Evolutionary conservation across 1,140 invertebrate genomes (phyloP).

Genomic region (Sarcophaga bullata): DNA sequence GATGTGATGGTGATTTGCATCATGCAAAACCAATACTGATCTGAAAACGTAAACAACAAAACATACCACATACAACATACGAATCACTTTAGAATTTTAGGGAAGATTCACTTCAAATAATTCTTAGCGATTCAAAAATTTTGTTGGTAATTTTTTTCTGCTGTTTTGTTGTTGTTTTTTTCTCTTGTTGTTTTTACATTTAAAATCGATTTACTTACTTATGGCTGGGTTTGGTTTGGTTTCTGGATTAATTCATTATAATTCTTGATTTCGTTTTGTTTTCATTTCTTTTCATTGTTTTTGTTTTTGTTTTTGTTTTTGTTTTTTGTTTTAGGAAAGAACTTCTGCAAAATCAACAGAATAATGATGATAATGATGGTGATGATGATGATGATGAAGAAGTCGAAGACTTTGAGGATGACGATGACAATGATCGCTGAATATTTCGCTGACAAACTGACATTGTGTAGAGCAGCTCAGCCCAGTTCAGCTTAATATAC

Average conservation of each 20-base stretch:
- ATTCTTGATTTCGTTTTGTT: background rate
- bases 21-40: background rate
- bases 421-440: conserved; percentile 1
- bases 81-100: background rate
- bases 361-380: too few species aligned
- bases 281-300: background rate
- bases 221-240: background rate
- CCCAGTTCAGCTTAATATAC: too few species aligned
- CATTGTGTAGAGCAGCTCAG: background rate
- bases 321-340: background rate
- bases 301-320: background rate
- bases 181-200: background rate
- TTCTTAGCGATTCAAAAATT: background rate
- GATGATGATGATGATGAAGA: conserved; percentile 8
- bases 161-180: background rate
- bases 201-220: conserved; percentile 25
- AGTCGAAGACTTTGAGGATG: too few species aligned
- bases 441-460: conserved; percentile 1
- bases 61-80: background rate
- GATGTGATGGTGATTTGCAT: background rate
- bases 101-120: conserved; percentile 5
- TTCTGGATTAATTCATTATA: conserved; percentile 24
- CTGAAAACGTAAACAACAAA: background rate
- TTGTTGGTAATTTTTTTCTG: too few species aligned
- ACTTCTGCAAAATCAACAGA: background rate